Percentiles rank a stretch among this genome's conserved stretches.
These are phyloP conservation scores for Leptopilina drosophilae DNA, from an alignment of 2,888 invertebrate species.

Conservation along the genomic window DNA sequence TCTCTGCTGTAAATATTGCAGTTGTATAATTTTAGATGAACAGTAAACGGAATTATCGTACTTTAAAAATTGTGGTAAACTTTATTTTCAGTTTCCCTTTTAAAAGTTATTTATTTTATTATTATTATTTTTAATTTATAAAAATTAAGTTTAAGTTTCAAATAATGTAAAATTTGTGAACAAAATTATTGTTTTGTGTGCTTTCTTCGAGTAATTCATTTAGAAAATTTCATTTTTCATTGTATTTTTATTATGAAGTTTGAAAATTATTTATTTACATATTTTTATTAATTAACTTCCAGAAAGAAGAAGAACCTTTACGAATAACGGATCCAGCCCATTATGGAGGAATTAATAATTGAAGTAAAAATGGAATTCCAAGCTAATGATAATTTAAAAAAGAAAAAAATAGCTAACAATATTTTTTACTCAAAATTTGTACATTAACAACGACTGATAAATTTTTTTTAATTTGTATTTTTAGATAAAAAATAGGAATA, in stretches of 20 bases:
- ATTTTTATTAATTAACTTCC: not conserved
- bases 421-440: too few relatives aligned
- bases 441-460: too few relatives aligned
- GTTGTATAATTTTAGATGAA: conserved; percentile 18
- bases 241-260: not conserved
- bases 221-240: not conserved
- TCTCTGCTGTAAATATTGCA: conserved; percentile 15
- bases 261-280: not conserved
- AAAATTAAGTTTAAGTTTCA: too few relatives aligned
- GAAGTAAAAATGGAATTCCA: not conserved
- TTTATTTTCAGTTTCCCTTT: not conserved
- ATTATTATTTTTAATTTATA: too few relatives aligned
- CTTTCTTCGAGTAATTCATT: not conserved
- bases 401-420: too few relatives aligned
- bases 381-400: not conserved
- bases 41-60: conserved; percentile 27
- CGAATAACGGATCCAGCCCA: not conserved
- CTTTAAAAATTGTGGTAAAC: conserved; percentile 15
- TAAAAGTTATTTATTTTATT: not conserved
- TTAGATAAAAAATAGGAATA: too few relatives aligned
- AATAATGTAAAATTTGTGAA: too few relatives aligned
- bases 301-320: conserved; percentile 3
- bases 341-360: conserved; percentile 32
- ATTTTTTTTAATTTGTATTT: too few relatives aligned
- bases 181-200: too few relatives aligned